Conservation (phyloP, 2,797 vertebrate genomes). For the Brotula barbata region DNA sequence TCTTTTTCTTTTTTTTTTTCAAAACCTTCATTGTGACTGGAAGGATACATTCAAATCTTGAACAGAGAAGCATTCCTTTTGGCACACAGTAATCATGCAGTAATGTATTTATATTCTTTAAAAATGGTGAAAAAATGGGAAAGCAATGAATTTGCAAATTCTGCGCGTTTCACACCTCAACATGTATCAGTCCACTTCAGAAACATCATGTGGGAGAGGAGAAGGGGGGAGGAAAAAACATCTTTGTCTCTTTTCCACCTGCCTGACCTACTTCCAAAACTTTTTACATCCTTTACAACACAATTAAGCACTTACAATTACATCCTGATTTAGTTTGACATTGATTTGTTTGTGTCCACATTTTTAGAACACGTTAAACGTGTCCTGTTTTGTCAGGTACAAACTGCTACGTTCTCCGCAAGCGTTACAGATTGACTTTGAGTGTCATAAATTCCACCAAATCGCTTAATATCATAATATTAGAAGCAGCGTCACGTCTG, state of each 20-base stretch:
- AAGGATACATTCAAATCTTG: too few relatives aligned
- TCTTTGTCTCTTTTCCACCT: too few relatives aligned
- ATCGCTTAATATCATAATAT: conserved; percentile 68
- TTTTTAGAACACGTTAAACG: conserved; percentile 1
- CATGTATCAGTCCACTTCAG: conserved; percentile 10
- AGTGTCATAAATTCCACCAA: conserved; percentile 67
- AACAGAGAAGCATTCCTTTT: too few relatives aligned
- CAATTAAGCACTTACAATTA: too few relatives aligned
- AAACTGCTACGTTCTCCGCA: conserved; percentile 25
- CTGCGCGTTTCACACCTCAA: conserved; percentile 20
- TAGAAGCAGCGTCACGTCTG: conserved; percentile 64
- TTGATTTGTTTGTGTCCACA: background rate
- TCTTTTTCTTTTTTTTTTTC: too few relatives aligned
- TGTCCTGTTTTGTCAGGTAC: conserved; percentile 33
- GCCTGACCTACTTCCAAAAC: too few relatives aligned
- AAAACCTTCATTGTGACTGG: too few relatives aligned
- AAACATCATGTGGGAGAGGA: conserved; percentile 11
- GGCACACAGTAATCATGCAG: too few relatives aligned
- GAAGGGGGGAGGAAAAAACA: background rate
- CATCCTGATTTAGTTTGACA: conserved; percentile 14
- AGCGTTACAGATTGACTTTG: conserved; percentile 43
- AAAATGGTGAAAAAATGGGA: too few relatives aligned
- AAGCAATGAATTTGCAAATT: conserved; percentile 17
- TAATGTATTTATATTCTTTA: too few relatives aligned
- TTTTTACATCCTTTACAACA: too few relatives aligned